Conservation (phyloP, 2,888 invertebrate species). For the Portevinia maculata region DNA sequence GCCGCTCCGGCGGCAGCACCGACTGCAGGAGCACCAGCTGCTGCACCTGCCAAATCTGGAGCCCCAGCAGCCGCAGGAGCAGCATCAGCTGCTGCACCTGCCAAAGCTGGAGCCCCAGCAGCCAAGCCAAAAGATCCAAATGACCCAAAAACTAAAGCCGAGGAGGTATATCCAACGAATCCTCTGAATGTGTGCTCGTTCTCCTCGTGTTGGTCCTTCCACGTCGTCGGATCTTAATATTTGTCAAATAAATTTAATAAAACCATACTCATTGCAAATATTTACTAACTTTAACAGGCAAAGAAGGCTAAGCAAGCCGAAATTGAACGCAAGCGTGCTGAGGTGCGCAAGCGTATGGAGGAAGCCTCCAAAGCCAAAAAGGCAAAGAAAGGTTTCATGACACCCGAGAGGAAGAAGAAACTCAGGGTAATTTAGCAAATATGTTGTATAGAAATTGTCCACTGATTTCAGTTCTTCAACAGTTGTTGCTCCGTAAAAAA, state of each 20-base stretch:
- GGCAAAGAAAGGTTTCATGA: slow-evolving; percentile 99
- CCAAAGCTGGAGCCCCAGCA: slow-evolving; percentile 75
- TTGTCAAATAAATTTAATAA: slow-evolving; percentile 16
- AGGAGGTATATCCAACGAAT: slow-evolving; percentile 78
- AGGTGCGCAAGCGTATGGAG: slow-evolving; percentile 99
- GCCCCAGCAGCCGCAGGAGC: slow-evolving; percentile 65
- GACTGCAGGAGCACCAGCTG: slow-evolving; percentile 36
- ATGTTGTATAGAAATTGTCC: not conserved
- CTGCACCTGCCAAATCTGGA: slow-evolving; percentile 62
- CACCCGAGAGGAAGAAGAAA: slow-evolving; percentile 99
- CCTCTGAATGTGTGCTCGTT: slow-evolving; percentile 46
- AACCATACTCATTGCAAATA: slow-evolving; percentile 8
- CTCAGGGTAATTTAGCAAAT: slow-evolving; percentile 88
- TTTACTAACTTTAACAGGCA: slow-evolving; percentile 85
- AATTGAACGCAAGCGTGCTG: slow-evolving; percentile 99
- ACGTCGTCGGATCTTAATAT: slow-evolving; percentile 26
- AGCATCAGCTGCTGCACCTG: slow-evolving; percentile 74
- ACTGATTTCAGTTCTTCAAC: slow-evolving; percentile 52
- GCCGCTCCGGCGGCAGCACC: slow-evolving; percentile 58
- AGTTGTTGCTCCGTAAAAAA: slow-evolving; percentile 99
- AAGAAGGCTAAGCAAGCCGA: slow-evolving; percentile 99
- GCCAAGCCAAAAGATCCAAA: slow-evolving; percentile 80
- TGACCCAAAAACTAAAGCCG: slow-evolving; percentile 80
- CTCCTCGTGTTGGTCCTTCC: slow-evolving; percentile 63
- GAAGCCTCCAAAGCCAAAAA: slow-evolving; percentile 99